Conservation (phyloP, 2,888 invertebrate species). For the Branchellion lobata region DNA sequence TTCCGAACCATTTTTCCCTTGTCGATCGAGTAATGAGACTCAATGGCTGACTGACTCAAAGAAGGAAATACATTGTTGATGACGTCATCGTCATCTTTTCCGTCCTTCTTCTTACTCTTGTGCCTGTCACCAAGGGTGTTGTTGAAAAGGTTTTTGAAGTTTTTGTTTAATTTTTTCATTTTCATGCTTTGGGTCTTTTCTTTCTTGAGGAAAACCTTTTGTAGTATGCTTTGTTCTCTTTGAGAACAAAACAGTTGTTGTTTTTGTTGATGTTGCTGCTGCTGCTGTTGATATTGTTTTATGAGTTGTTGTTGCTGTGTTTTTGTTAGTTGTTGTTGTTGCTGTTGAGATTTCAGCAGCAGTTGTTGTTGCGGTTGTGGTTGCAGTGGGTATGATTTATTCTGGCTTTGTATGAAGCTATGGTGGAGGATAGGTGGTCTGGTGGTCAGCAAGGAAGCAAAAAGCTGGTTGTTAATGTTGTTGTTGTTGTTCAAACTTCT, state of each 20-base stretch:
- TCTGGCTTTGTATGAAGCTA: too few species aligned
- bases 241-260: not conserved
- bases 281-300: not conserved
- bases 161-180: not conserved
- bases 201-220: not conserved
- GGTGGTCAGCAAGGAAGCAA: too few species aligned
- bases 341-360: not conserved
- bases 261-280: not conserved
- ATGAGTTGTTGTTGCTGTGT: not conserved
- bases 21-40: constrained; percentile 1
- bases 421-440: too few species aligned
- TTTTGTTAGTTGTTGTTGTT: not conserved
- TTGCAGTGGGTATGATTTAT: not conserved
- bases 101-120: too few species aligned
- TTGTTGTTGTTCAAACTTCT: too few species aligned
- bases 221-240: not conserved
- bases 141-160: not conserved
- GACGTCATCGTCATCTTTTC: constrained; percentile 6
- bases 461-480: not conserved
- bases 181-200: not conserved
- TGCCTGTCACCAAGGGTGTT: not conserved
- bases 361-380: not conserved
- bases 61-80: constrained; percentile 2
- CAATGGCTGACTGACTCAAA: constrained; percentile 1
- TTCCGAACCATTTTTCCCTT: not conserved